Evolutionary conservation across 2,888 invertebrate genomes (phyloP).

Genomic region (Patella pellucida): DNA sequence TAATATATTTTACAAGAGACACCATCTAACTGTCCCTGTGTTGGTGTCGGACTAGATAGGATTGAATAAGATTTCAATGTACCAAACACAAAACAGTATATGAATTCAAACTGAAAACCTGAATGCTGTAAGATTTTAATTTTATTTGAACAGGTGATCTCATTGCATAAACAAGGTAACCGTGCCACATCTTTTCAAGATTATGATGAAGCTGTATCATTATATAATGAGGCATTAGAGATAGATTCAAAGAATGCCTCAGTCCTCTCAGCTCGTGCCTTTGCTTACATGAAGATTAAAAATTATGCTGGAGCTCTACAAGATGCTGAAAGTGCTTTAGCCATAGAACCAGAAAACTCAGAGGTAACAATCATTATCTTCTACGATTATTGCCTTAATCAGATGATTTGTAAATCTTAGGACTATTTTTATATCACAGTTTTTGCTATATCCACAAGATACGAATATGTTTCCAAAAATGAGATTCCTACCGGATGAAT

Average conservation of each 20-base stretch:
- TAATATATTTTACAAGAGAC: too few species aligned
- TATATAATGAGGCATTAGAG: constrained; percentile 65
- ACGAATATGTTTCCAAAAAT: too few species aligned
- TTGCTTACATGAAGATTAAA: constrained; percentile 58
- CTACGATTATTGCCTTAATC: too few species aligned
- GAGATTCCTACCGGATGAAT: too few species aligned
- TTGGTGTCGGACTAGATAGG: too few species aligned
- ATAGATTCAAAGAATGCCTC: constrained; percentile 62
- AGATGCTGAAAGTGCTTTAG: constrained; percentile 57
- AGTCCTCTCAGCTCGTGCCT: constrained; percentile 56
- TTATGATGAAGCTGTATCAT: constrained; percentile 54
- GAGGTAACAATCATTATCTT: constrained; percentile 37
- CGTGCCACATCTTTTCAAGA: constrained; percentile 53
- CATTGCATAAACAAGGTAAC: constrained; percentile 54
- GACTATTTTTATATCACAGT: too few species aligned
- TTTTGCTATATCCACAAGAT: too few species aligned
- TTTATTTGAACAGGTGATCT: constrained; percentile 49
- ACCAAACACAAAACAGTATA: not conserved
- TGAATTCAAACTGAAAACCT: not conserved
- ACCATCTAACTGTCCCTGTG: too few species aligned
- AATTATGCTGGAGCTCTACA: constrained; percentile 53
- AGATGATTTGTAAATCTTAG: too few species aligned
- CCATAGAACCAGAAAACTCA: constrained; percentile 49
- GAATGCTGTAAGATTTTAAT: not conserved
- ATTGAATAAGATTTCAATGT: not conserved